phyloP scores from a whole-genome alignment of 1,140 invertebrate genomes.

The Drosophila chauvacae region DNA sequence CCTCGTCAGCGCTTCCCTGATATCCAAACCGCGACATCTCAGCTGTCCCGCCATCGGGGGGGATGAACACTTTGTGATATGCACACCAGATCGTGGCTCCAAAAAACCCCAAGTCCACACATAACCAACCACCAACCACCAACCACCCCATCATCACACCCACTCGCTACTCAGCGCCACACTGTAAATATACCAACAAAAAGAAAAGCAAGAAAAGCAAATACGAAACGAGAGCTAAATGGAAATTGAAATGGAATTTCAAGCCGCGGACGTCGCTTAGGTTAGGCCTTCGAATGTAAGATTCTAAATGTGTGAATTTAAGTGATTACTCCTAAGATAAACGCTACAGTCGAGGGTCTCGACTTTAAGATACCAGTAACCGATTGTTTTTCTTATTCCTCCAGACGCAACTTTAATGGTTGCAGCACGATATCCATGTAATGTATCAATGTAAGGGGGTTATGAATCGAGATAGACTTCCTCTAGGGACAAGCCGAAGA shows the following conservation, averaged over 20 bases:
- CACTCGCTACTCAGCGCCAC: neutral
- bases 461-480: too few relatives aligned
- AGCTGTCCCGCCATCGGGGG: constrained; percentile 13
- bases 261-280: constrained; percentile 34
- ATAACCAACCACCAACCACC: neutral
- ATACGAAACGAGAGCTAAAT: constrained; percentile 31
- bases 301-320: constrained; percentile 51
- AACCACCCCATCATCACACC: constrained; percentile 4
- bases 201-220: constrained; percentile 27
- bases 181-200: constrained; percentile 13
- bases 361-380: constrained; percentile 26
- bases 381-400: neutral
- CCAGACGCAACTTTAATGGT: too few relatives aligned
- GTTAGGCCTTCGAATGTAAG: constrained; percentile 54
- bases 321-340: constrained; percentile 32
- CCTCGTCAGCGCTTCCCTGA: constrained; percentile 15
- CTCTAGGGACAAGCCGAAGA: neutral
- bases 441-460: too few relatives aligned
- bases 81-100: constrained; percentile 44
- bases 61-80: constrained; percentile 72
- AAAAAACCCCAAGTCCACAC: neutral
- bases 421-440: too few relatives aligned
- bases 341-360: constrained; percentile 28
- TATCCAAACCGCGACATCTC: constrained; percentile 3
- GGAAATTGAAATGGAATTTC: constrained; percentile 48